Percentiles rank a stretch among this genome's conserved stretches.
Conservation (phyloP, 53 echinoderm and acorn worm genomes). For the Henricia sp. region DNA sequence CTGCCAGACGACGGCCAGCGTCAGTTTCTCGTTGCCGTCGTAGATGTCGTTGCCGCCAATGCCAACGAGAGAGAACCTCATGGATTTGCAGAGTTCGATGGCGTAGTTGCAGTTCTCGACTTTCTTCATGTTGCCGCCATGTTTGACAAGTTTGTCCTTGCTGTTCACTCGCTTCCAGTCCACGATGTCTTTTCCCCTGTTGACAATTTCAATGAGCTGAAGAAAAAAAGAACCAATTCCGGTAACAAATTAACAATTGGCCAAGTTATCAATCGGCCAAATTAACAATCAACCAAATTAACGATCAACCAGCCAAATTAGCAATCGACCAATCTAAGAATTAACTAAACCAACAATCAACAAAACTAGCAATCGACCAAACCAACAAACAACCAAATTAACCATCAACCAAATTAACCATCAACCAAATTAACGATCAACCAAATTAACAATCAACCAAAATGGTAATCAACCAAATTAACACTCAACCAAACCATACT, state of each 20-base stretch:
- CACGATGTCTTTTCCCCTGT: conserved; percentile 76
- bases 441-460: no score
- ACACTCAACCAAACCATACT: no score
- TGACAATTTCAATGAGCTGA: conserved; percentile 70
- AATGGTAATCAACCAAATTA: no score
- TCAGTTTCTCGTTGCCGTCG: conserved; percentile 11
- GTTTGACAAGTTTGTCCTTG: conserved; percentile 31
- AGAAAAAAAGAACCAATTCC: background rate
- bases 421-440: no score
- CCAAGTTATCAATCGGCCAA: background rate
- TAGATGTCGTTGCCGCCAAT: conserved; percentile 81
- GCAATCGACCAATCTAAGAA: no score
- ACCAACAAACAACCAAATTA: no score
- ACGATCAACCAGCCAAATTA: no score
- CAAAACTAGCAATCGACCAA: no score
- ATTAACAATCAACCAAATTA: no score
- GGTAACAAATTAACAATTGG: background rate
- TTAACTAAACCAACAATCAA: no score
- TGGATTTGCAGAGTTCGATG: conserved; percentile 62
- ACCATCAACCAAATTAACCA: no score
- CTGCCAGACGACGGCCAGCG: conserved; percentile 80
- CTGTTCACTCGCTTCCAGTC: conserved; percentile 80
- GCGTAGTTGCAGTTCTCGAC: conserved; percentile 87
- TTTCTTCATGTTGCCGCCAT: conserved; percentile 81
- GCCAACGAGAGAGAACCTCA: conserved; percentile 85